Conservation (phyloP, 2,888 invertebrate species). For the Epirrhoe alternata region DNA sequence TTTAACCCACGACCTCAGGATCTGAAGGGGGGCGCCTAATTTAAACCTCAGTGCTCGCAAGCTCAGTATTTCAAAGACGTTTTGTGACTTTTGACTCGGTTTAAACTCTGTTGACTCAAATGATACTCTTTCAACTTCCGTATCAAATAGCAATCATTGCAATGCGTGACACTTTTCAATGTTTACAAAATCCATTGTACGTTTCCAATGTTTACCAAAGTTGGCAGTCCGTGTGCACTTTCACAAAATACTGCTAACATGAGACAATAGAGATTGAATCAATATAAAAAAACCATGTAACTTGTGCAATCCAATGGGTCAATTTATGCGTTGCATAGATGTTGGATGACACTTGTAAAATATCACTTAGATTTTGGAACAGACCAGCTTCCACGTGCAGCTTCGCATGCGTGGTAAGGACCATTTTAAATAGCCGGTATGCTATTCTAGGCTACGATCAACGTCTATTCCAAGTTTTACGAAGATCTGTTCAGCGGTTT, state of each 20-base stretch:
- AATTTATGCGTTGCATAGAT: background rate
- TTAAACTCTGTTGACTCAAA: background rate
- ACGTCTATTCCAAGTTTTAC: too few species aligned
- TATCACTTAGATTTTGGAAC: background rate
- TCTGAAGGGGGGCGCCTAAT: too few species aligned
- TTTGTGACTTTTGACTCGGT: background rate
- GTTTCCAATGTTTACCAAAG: slow-evolving; percentile 15
- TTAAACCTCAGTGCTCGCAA: too few species aligned
- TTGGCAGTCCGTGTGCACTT: slow-evolving; percentile 4
- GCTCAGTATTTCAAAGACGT: background rate
- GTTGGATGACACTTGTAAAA: background rate
- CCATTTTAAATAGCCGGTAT: too few species aligned
- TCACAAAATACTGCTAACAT: slow-evolving; percentile 1
- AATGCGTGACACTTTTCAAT: slow-evolving; percentile 5
- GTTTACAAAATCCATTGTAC: slow-evolving; percentile 24
- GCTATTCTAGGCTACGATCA: too few species aligned
- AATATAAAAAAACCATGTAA: background rate
- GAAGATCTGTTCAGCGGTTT: too few species aligned
- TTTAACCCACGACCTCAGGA: too few species aligned
- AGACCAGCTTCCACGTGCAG: too few species aligned
- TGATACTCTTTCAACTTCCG: slow-evolving; percentile 2
- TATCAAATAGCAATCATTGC: background rate
- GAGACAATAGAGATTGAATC: background rate
- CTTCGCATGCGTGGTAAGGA: too few species aligned
- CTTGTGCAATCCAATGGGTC: background rate